Evolutionary conservation across 2,888 invertebrate genomes (phyloP).

Genomic region (Crossocerus cetratus): DNA sequence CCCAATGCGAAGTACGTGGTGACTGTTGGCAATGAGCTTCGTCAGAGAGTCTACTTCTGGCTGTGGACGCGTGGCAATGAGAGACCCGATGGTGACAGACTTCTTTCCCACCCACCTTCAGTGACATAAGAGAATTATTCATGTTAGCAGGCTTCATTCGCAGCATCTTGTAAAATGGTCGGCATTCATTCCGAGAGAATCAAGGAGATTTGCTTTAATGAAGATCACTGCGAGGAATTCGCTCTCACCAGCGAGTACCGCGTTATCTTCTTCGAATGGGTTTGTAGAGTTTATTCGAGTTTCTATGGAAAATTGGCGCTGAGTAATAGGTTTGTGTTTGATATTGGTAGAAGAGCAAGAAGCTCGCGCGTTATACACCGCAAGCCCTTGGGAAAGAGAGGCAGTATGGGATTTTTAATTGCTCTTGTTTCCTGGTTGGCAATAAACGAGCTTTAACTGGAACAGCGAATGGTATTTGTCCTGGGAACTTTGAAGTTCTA

Average conservation of each 20-base stretch:
- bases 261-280: slow-evolving; percentile 75
- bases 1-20: slow-evolving; percentile 80
- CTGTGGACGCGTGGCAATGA: slow-evolving; percentile 80
- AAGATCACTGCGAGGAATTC: slow-evolving; percentile 74
- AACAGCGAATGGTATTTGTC: slow-evolving; percentile 59
- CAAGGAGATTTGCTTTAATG: slow-evolving; percentile 73
- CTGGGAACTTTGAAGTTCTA: neutral
- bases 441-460: slow-evolving; percentile 78
- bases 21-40: slow-evolving; percentile 78
- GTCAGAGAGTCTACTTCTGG: slow-evolving; percentile 80
- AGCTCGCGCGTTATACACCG: slow-evolving; percentile 31
- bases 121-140: slow-evolving; percentile 2
- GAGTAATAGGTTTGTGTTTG: neutral
- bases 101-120: neutral
- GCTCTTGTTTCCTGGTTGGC: slow-evolving; percentile 78
- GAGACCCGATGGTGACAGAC: slow-evolving; percentile 78
- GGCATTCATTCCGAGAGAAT: slow-evolving; percentile 48
- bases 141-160: neutral
- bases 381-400: slow-evolving; percentile 29
- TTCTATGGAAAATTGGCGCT: no score
- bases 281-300: no score
- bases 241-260: slow-evolving; percentile 75
- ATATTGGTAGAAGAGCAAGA: slow-evolving; percentile 20
- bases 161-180: slow-evolving; percentile 52
- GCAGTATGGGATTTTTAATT: slow-evolving; percentile 76